phyloP scores from a whole-genome alignment of 2,888 invertebrate species.

The Drosophila paracracens region DNA sequence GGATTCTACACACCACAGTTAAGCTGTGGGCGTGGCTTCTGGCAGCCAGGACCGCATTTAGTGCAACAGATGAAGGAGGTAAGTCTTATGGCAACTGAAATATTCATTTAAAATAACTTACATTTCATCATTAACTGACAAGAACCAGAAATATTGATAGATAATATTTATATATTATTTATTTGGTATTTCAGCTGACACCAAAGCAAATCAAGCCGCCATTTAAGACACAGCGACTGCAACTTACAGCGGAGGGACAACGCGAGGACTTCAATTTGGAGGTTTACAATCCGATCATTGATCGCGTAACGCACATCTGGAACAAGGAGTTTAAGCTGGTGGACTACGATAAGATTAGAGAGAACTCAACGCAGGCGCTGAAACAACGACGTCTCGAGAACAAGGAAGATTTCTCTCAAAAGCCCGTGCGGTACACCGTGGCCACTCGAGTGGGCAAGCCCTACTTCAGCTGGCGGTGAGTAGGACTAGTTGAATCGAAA shows the following conservation, averaged over 20 bases:
- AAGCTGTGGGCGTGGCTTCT: conserved; percentile 79
- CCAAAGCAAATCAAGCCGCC: conserved; percentile 86
- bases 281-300: conserved; percentile 84
- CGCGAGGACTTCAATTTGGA: conserved; percentile 86
- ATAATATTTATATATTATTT: neutral
- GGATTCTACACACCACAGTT: conserved; percentile 68
- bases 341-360: conserved; percentile 63
- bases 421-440: conserved; percentile 88
- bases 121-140: neutral
- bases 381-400: conserved; percentile 81
- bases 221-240: conserved; percentile 88
- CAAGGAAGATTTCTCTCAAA: conserved; percentile 87
- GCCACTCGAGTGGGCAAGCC: conserved; percentile 91
- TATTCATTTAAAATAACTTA: too few relatives aligned
- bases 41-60: conserved; percentile 87
- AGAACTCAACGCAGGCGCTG: conserved; percentile 68
- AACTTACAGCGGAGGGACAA: conserved; percentile 86
- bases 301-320: conserved; percentile 85
- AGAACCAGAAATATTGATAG: neutral
- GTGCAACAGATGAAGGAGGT: conserved; percentile 89
- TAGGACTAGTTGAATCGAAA: neutral
- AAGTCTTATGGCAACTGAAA: conserved; percentile 37
- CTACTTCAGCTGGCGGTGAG: conserved; percentile 87
- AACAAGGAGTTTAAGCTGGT: conserved; percentile 76
- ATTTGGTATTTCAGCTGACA: conserved; percentile 85